Evolutionary conservation across 2,113 vertebrate genomes (phyloP).

Genomic region (Glaucomys volans): DNA sequence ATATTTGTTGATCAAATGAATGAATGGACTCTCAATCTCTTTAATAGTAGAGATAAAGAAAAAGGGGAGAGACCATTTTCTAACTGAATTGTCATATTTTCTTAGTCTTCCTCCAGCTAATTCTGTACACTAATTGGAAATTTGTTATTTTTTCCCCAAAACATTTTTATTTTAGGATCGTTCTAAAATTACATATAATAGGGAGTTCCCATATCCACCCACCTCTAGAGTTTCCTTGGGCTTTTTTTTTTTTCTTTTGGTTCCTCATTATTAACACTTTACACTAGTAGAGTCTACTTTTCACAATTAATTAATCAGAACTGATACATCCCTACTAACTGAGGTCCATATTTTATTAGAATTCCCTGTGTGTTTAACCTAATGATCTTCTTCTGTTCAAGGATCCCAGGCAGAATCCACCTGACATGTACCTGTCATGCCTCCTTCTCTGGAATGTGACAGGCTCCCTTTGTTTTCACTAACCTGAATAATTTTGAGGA

Average conservation of each 20-base stretch:
- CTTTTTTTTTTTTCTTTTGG: background rate
- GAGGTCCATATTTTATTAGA: background rate
- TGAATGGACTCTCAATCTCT: background rate
- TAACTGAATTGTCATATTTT: background rate
- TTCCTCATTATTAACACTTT: background rate
- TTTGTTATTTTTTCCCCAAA: background rate
- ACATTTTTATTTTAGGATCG: background rate
- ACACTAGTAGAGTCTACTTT: background rate
- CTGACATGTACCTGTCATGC: background rate
- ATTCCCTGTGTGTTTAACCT: background rate
- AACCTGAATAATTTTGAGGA: background rate
- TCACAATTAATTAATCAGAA: background rate
- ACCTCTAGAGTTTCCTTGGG: background rate
- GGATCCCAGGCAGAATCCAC: background rate
- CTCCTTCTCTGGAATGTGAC: background rate
- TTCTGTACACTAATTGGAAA: background rate
- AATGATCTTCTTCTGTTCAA: background rate
- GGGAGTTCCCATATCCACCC: background rate
- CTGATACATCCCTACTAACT: background rate
- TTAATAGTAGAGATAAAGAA: background rate
- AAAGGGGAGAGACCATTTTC: background rate
- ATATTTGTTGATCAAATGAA: background rate
- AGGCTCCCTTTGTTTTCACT: too few species aligned
- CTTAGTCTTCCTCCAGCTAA: background rate
- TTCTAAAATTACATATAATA: background rate